Conservation (phyloP, 1,140 invertebrate genomes). For the Teleogryllus occipitalis region DNA sequence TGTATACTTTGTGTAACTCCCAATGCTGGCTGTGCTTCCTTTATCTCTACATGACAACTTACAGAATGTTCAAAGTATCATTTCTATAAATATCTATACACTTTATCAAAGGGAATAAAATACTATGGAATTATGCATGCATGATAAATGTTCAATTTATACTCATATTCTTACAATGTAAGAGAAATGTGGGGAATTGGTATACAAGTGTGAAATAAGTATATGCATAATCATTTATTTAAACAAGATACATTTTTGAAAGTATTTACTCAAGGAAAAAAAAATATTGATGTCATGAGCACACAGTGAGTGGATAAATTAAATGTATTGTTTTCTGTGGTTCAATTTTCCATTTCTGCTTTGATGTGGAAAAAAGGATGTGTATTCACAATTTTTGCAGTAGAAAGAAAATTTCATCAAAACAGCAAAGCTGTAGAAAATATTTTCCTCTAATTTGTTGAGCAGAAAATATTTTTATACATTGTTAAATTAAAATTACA, state of each 20-base stretch:
- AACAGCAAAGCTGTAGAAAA: too few relatives aligned
- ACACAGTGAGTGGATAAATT: neutral
- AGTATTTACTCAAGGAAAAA: neutral
- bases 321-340: neutral
- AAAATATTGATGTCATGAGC: neutral
- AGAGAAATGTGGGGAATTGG: neutral
- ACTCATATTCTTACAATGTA: conserved; percentile 1
- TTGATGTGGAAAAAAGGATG: neutral
- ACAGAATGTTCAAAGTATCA: neutral
- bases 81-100: neutral
- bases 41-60: neutral
- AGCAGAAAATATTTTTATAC: too few relatives aligned
- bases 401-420: neutral
- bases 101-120: neutral
- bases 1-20: too few relatives aligned
- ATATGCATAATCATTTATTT: neutral
- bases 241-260: neutral
- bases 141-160: neutral
- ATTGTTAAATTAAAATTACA: too few relatives aligned
- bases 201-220: neutral
- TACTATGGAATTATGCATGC: neutral
- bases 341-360: neutral
- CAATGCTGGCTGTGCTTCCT: neutral
- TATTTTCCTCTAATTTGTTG: too few relatives aligned
- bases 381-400: neutral